Conservation (phyloP, 2,797 vertebrate genomes). For the Rhabdomys pumilio region DNA sequence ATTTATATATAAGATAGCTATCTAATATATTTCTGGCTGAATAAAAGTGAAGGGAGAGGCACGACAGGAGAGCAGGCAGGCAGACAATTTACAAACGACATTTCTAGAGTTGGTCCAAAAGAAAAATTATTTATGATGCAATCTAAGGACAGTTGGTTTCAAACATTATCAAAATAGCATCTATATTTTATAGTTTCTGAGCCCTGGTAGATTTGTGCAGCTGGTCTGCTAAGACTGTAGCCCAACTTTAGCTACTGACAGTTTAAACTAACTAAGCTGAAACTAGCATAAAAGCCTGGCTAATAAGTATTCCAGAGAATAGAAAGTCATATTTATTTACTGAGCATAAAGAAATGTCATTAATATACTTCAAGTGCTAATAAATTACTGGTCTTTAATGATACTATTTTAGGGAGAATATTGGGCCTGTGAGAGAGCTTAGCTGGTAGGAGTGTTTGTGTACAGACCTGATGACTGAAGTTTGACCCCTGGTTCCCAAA, state of each 20-base stretch:
- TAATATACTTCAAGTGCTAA: constrained; percentile 27
- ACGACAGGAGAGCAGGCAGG: background rate
- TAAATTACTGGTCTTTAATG: constrained; percentile 36
- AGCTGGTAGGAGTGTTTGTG: too few species aligned
- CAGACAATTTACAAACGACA: background rate
- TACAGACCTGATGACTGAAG: background rate
- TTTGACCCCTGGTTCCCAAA: background rate
- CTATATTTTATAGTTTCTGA: constrained; percentile 65
- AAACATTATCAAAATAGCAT: constrained; percentile 60
- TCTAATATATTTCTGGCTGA: background rate
- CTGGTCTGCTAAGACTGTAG: constrained; percentile 6
- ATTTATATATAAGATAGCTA: background rate
- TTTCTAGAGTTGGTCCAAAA: constrained; percentile 37
- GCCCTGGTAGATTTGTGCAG: constrained; percentile 15
- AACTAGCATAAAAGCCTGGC: constrained; percentile 49
- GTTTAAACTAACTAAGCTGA: constrained; percentile 69
- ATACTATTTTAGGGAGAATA: constrained; percentile 44
- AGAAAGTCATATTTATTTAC: constrained; percentile 51
- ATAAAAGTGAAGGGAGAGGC: background rate
- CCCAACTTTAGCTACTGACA: constrained; percentile 37
- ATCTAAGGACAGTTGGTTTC: constrained; percentile 41
- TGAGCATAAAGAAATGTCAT: constrained; percentile 56
- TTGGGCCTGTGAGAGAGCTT: background rate
- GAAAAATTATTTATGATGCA: constrained; percentile 53
- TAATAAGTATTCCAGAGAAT: constrained; percentile 53